A percentile compares a stretch with the other conserved stretches of the same genome.
Conservation (phyloP, 2,888 invertebrate species). For the Hydropsyche betteni region DNA sequence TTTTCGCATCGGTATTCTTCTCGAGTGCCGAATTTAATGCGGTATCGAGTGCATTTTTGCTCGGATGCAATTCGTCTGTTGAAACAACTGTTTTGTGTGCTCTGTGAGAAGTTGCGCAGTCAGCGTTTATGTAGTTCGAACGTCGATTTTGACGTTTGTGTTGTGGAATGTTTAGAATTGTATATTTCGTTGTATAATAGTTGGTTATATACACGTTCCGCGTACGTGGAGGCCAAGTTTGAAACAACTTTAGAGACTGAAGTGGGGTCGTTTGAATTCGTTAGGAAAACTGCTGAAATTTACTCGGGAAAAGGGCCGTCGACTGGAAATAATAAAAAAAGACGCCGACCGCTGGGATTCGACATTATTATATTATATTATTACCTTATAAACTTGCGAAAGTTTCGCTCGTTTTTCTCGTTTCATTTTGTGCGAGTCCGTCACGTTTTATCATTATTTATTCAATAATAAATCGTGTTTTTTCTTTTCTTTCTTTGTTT, state of each 20-base stretch:
- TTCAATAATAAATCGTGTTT: no score
- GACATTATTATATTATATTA: conserved; percentile 25
- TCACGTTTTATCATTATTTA: not conserved
- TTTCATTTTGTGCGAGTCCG: not conserved
- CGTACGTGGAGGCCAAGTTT: conserved; percentile 3
- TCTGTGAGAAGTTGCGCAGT: not conserved
- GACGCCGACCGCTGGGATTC: conserved; percentile 7
- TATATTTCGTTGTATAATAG: no score
- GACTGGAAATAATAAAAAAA: not conserved
- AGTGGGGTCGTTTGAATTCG: conserved; percentile 27
- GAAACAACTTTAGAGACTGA: conserved; percentile 13
- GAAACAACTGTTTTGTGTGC: not conserved
- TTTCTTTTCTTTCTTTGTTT: no score
- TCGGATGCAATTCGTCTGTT: not conserved
- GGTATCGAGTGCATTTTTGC: no score
- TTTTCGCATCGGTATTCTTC: not conserved
- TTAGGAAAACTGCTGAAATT: conserved; percentile 25
- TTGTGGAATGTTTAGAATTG: not conserved
- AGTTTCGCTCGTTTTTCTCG: not conserved
- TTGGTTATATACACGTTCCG: no score
- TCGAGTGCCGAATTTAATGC: conserved; percentile 17
- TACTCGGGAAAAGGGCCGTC: conserved; percentile 13
- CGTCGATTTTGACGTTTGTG: not conserved
- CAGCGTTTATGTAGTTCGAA: not conserved
- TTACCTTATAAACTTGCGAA: conserved; percentile 1